A percentile compares a stretch with the other conserved stretches of the same genome.
These are phyloP conservation scores for Parapristionchus giblindavisi DNA, from an alignment of 2,888 invertebrate species.

Conservation along the genomic window DNA sequence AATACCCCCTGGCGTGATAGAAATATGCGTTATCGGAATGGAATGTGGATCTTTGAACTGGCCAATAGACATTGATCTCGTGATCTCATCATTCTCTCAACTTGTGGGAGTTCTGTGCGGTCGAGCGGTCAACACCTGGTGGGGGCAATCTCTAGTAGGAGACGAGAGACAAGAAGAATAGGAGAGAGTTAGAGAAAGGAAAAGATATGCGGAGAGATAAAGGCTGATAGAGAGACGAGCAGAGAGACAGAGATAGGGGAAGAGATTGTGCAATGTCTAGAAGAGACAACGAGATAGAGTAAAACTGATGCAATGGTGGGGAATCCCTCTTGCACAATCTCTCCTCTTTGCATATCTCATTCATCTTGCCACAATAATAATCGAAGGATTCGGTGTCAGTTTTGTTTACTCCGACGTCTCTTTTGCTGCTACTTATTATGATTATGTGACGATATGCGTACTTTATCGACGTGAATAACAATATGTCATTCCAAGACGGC, in stretches of 20 bases:
- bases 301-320: constrained; percentile 6
- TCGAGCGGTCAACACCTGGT: constrained; percentile 30
- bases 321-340: too few relatives aligned
- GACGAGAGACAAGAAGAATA: not conserved
- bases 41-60: too few relatives aligned
- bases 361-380: too few relatives aligned
- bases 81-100: constrained; percentile 17
- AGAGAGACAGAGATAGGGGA: constrained; percentile 16
- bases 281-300: not conserved
- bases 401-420: too few relatives aligned
- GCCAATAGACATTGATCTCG: constrained; percentile 21
- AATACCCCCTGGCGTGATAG: not conserved
- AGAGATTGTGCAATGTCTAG: not conserved
- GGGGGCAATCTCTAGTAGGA: constrained; percentile 2
- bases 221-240: constrained; percentile 2
- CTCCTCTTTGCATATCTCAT: too few relatives aligned
- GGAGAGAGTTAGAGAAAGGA: constrained; percentile 7
- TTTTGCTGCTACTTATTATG: too few relatives aligned
- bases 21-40: not conserved
- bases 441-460: too few relatives aligned
- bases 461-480: too few relatives aligned
- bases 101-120: not conserved
- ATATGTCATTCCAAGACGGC: too few relatives aligned
- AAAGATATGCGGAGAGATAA: not conserved
- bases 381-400: too few relatives aligned